Base-by-base conservation (phyloP, 2,113 vertebrate genomes). In the Dissostichus mawsoni region DNA sequence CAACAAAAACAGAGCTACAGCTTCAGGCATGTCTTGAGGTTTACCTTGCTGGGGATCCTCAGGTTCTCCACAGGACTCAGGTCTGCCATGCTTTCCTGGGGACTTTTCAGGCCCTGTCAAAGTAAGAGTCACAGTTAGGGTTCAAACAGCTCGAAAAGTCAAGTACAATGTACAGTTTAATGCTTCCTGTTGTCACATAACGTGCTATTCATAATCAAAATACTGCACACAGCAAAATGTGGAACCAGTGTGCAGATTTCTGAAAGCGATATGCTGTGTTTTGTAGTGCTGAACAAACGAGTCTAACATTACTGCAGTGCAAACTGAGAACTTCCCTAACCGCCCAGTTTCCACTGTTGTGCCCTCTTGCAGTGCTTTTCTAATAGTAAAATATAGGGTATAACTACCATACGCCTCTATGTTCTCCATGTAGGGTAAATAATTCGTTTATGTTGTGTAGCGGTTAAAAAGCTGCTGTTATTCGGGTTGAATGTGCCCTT, bases 1-100 rank as follows among this genome's bases (percentile, higher is more conserved):
- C 20, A 70, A 12, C n/a, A 48, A 47, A 29, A 9, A 14, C 4
- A 52, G 52, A 23, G 29, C 44, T 20, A 4, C 18, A 59, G 58
- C 52, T 45, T 3, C 10, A 69, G n/a, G 9, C 18, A 23, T 6
- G 3, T 55, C 64, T 18, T 50, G n/a, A 13, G 18, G 13, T 1
- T 81, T 96, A 99, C 98, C 97, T 99, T 98, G 87, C 94, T 96
- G 3, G 97, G 97, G 87, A 97, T 96, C 88, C 97, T 95, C 70
- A 98, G 94, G 92, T 93, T 98, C 89, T 99, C 98, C 86, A 98
- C 90, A 45, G 97, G 97, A 89, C 97, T 97, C n/a, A 99, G 94
- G 88, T 99, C 97, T 69, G 96, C 92, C 93, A 97, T 93, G 83
- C 94, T 98, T 83, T 98, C 98, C 16, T 97, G 98, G 65, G 98